Base-by-base conservation (phyloP, 2,113 vertebrate species). In the Cyanistes caeruleus region DNA sequence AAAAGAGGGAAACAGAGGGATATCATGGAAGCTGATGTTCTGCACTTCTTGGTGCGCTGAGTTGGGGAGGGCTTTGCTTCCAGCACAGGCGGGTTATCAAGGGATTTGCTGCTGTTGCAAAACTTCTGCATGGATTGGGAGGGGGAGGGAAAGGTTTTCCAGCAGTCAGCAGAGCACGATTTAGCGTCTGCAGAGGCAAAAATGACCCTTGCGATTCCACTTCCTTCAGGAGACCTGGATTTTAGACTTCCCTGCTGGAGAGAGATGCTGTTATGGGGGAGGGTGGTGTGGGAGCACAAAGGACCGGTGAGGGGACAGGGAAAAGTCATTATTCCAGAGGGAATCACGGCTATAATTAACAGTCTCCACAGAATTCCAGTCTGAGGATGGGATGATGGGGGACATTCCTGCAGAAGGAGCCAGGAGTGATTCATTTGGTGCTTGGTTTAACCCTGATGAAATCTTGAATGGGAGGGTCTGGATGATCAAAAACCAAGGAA, bases 31-130 rank as follows among this genome's bases (percentile, higher is more conserved):
- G 59, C 90, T 53, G 94, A 76, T 90, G 95, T 79, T 94, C 82
- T 91, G 95, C 95, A 79, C 92, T 91, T 96, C 37, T 87, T 24
- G 95, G 94, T 91, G 96, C 0, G 2, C 59, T 21, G 94, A 86
- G 94, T 41, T 92, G 95, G 94, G 96, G 94, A 90, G 92, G 92
- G 94, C 90, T 96, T 97, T 81, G 95, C 96, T 97, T 93, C 96
- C 94, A 97, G 95, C 94, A 46, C 15, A 93, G 86, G 95, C 79
- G 48, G 88, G 96, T 95, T 95, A 96, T 95, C 96, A 95, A 46
- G 90, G 95, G 96, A 97, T 97, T 96, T 97, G 96, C 96, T 97
- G 96, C 92, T 93, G 83, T 74, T 97, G 95, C 95, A 95, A 96
- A 97, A 97, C 95, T 97, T 95, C 72, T 95, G 88, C 43, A 2